phyloP scores from a whole-genome alignment of 2,113 vertebrate species.

The Dasypus novemcinctus region DNA sequence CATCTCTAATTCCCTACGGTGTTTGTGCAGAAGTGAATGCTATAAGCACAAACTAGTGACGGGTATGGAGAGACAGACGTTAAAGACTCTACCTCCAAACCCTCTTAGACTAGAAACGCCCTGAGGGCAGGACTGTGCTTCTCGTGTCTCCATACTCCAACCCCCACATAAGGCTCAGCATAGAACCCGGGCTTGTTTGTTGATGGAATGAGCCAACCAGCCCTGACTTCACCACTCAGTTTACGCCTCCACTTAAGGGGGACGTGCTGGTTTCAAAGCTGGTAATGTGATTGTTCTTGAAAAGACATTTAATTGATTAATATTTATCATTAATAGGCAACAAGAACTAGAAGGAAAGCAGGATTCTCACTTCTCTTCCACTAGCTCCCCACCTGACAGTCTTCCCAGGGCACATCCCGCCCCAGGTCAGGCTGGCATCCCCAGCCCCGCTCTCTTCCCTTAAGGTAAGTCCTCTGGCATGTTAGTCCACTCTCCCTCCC shows the following conservation, averaged over 20 bases:
- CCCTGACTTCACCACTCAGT: neutral
- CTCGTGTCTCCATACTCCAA: neutral
- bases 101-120: neutral
- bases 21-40: neutral
- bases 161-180: neutral
- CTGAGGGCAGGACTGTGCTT: neutral
- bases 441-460: neutral
- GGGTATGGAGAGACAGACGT: neutral
- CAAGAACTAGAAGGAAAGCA: neutral
- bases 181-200: neutral
- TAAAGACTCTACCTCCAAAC: neutral
- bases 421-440: rapidly evolving
- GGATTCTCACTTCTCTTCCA: neutral
- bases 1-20: neutral
- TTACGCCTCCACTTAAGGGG: neutral
- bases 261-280: neutral
- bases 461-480: neutral
- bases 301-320: neutral
- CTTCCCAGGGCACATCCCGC: neutral
- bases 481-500: neutral
- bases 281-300: neutral
- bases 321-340: neutral
- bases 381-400: neutral
- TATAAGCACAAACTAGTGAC: neutral
- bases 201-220: too few relatives aligned